Conservation (phyloP, 2,113 vertebrate species). For the Tursiops truncatus region DNA sequence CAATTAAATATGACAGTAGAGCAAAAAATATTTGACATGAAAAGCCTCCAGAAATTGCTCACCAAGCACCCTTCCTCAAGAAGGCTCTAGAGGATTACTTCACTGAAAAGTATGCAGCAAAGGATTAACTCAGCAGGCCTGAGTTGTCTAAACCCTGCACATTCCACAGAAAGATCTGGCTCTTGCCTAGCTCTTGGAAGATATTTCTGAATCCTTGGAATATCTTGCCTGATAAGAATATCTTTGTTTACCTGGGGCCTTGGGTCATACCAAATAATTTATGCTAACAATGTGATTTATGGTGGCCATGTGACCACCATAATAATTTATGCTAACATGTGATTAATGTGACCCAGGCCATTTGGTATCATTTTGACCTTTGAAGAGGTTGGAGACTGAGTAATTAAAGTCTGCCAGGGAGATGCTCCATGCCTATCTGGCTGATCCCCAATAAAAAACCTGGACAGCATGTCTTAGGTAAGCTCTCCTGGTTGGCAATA, state of each 20-base stretch:
- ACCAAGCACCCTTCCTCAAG: not conserved
- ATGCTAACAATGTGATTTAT: conserved; percentile 12
- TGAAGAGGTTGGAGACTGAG: not conserved
- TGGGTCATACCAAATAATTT: not conserved
- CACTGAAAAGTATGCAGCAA: not conserved
- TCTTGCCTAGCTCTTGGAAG: not conserved
- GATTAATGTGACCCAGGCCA: not conserved
- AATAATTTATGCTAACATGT: not conserved
- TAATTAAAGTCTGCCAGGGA: not conserved
- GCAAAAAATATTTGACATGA: conserved; percentile 30
- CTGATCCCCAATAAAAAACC: not conserved
- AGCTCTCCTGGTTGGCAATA: not conserved
- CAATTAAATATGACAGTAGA: not conserved
- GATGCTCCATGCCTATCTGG: not conserved
- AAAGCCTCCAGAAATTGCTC: not conserved
- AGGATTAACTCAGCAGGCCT: not conserved
- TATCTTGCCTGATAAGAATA: not conserved
- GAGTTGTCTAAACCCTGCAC: not conserved
- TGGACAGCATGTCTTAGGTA: not conserved
- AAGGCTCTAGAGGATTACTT: not conserved
- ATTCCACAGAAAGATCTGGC: not conserved
- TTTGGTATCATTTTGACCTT: not conserved
- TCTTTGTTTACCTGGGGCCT: not conserved
- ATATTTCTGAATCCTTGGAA: not conserved
- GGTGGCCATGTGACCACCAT: not conserved